These are phyloP conservation scores for Myocastor coypus DNA, from an alignment of 2,113 vertebrate genomes.

Conservation along the genomic window DNA sequence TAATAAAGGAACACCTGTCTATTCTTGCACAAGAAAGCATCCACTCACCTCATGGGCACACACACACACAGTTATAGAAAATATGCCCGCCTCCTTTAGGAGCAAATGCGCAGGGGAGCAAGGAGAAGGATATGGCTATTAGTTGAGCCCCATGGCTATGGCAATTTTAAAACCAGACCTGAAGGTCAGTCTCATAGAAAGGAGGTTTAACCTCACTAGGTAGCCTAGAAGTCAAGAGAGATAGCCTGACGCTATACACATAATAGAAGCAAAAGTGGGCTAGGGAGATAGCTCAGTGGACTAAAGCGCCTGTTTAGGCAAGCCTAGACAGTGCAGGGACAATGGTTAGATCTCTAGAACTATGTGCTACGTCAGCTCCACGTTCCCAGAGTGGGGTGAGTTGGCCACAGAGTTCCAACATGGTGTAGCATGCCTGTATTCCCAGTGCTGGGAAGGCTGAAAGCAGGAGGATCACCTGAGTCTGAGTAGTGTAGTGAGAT, in stretches of 20 bases:
- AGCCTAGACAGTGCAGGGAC: no score
- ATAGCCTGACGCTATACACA: background rate
- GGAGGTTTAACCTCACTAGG: background rate
- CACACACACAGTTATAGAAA: background rate
- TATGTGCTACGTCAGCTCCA: no score
- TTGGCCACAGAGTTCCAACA: no score
- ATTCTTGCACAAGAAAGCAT: background rate
- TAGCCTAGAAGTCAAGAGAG: background rate
- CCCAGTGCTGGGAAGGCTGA: no score
- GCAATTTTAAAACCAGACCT: background rate
- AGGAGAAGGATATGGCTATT: background rate
- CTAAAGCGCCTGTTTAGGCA: no score
- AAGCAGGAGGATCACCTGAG: no score
- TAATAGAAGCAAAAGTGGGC: background rate
- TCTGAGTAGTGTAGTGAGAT: no score
- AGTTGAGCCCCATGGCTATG: background rate
- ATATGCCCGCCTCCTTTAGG: background rate
- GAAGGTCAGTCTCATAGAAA: no score
- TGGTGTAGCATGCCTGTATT: no score
- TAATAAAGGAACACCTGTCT: background rate
- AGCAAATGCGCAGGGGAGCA: background rate
- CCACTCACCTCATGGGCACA: background rate
- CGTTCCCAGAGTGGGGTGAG: no score
- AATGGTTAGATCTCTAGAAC: no score
- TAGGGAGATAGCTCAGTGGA: no score